Percentiles rank a stretch among this genome's conserved stretches.
Conservation (phyloP, 2,888 invertebrate species). For the Schizotus pectinicornis region DNA sequence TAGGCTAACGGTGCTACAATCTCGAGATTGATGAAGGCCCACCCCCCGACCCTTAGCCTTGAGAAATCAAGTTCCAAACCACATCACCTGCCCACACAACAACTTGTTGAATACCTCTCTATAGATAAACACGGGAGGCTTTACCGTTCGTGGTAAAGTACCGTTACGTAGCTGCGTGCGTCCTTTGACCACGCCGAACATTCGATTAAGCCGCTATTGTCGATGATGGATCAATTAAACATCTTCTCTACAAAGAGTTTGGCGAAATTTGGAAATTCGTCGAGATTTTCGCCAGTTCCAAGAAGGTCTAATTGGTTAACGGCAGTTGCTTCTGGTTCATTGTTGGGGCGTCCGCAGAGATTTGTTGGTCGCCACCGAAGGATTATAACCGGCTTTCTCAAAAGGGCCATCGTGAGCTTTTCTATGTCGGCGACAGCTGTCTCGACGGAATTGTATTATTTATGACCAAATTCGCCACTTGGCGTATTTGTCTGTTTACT, state of each 20-base stretch:
- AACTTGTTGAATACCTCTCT: constrained; percentile 25
- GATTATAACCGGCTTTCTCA: not conserved
- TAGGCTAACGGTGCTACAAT: constrained; percentile 42
- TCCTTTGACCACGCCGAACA: not conserved
- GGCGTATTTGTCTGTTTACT: no score
- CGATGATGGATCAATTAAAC: no score
- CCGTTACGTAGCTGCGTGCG: constrained; percentile 14
- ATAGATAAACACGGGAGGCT: constrained; percentile 15
- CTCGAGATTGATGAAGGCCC: constrained; percentile 37
- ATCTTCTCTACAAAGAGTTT: no score
- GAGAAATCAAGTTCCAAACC: constrained; percentile 32
- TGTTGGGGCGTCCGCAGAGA: no score
- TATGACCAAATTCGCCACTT: no score
- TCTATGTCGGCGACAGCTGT: constrained; percentile 1
- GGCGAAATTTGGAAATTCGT: constrained; percentile 5
- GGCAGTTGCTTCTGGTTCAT: no score
- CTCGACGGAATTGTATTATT: not conserved
- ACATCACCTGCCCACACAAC: constrained; percentile 40
- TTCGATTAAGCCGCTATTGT: not conserved
- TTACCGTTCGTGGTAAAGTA: constrained; percentile 6
- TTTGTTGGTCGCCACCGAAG: not conserved
- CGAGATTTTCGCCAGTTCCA: constrained; percentile 11
- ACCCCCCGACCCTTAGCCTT: constrained; percentile 33
- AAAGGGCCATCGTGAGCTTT: not conserved
- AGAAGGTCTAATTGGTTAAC: constrained; percentile 10